These are phyloP conservation scores for Limenitis camilla DNA, from an alignment of 2,888 invertebrate genomes.

Conservation along the genomic window DNA sequence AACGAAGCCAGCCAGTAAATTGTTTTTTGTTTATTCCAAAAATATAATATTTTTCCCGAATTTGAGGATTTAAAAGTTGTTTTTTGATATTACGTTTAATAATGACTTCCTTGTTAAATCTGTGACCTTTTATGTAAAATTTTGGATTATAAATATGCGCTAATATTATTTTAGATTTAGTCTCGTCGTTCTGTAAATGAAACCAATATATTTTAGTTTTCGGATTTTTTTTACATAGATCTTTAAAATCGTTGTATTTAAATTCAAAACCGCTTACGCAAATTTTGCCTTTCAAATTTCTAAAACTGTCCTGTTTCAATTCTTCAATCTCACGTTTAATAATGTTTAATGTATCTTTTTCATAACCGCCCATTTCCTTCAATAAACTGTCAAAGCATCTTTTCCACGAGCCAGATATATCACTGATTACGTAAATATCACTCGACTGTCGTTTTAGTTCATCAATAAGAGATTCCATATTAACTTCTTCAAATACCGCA, in stretches of 20 bases:
- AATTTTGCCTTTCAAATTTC: neutral
- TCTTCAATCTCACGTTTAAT: neutral
- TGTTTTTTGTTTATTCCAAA: neutral
- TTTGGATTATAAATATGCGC: constrained; percentile 1
- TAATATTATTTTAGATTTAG: neutral
- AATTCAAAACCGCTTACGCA: neutral
- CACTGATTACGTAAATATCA: neutral
- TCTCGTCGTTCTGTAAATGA: neutral
- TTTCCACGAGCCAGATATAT: neutral
- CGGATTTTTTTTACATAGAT: neutral
- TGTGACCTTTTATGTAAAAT: neutral
- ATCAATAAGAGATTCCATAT: neutral
- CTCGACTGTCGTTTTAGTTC: neutral
- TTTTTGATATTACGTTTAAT: neutral
- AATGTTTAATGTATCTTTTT: too few relatives aligned
- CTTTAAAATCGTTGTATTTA: neutral
- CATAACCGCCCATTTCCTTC: neutral
- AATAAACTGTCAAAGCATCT: neutral
- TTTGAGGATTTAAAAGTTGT: neutral
- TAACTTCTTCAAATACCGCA: neutral
- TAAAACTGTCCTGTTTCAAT: neutral
- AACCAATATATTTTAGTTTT: neutral
- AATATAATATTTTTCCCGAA: neutral
- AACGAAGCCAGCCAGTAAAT: neutral
- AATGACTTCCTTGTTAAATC: neutral